A percentile compares a stretch with the other conserved stretches of the same genome.
phyloP scores from a whole-genome alignment of 2,888 invertebrate species.

The Agrotis exclamationis region DNA sequence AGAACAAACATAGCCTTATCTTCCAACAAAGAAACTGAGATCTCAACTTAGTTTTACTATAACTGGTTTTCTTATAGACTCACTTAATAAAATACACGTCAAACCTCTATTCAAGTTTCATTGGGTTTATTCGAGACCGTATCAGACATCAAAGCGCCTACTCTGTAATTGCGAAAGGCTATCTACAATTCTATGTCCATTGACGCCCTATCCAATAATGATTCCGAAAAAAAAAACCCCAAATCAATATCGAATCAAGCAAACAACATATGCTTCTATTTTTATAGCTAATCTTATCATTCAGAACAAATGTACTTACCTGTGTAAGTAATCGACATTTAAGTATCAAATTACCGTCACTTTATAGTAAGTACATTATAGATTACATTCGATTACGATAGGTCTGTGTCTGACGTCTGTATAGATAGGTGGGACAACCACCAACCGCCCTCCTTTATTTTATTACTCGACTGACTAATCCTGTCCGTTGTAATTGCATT shows the following conservation, averaged over 20 bases:
- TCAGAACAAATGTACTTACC: slow-evolving; percentile 2
- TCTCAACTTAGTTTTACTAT: too few relatives aligned
- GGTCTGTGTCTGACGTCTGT: too few relatives aligned
- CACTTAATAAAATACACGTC: too few relatives aligned
- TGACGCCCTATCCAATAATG: background rate
- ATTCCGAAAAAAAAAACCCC: slow-evolving; percentile 7
- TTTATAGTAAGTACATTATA: slow-evolving; percentile 21
- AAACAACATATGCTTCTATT: slow-evolving; percentile 29
- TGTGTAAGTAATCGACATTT: slow-evolving; percentile 26
- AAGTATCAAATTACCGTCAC: slow-evolving; percentile 26
- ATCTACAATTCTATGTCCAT: background rate
- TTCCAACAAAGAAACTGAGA: too few relatives aligned
- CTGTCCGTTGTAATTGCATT: too few relatives aligned
- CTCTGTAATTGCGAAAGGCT: background rate
- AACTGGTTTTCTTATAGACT: too few relatives aligned
- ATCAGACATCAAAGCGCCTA: background rate
- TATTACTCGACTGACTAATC: too few relatives aligned
- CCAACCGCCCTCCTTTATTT: background rate
- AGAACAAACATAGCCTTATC: too few relatives aligned
- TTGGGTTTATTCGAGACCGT: too few relatives aligned
- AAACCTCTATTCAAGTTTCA: too few relatives aligned
- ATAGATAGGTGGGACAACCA: too few relatives aligned
- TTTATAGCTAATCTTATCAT: slow-evolving; percentile 45
- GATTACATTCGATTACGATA: slow-evolving; percentile 25
- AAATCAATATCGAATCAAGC: slow-evolving; percentile 23